A percentile compares a stretch with the other conserved stretches of the same genome.
phyloP scores from a whole-genome alignment of 2,113 vertebrate species.

The Daboia siamensis region DNA sequence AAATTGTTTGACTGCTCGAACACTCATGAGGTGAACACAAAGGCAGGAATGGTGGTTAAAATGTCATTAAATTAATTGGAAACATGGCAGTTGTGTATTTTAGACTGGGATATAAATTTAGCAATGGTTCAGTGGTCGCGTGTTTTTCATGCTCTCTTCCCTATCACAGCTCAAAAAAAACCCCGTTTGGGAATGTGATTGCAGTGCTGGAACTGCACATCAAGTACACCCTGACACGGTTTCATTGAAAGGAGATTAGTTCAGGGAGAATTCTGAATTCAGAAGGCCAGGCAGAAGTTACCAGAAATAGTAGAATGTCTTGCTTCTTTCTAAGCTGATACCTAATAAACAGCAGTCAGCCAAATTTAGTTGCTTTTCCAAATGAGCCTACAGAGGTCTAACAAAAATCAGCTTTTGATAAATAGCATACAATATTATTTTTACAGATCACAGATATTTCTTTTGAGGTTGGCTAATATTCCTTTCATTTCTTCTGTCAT shows the following conservation, averaged over 20 bases:
- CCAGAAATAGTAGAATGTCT: not conserved
- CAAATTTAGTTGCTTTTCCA: conserved; percentile 8
- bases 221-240: not conserved
- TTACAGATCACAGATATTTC: not conserved
- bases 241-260: not conserved
- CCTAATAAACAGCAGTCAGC: conserved; percentile 15
- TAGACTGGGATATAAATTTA: not conserved
- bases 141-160: not conserved
- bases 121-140: not conserved
- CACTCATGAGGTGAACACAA: not conserved
- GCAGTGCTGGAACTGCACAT: not conserved
- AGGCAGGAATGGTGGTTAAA: not conserved
- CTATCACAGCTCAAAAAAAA: not conserved
- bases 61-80: conserved; percentile 13
- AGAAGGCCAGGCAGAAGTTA: conserved; percentile 24
- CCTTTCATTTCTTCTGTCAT: not conserved
- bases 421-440: not conserved
- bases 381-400: conserved; percentile 7
- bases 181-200: not conserved
- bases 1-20: not conserved
- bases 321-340: conserved; percentile 21
- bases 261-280: conserved; percentile 8
- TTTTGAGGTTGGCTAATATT: not conserved
- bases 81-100: conserved; percentile 1
- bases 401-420: conserved; percentile 15